Evolutionary conservation across 2,797 vertebrate species (phyloP), one percentile per base, ranked within the genome.

Genomic region (Sebastes cheni): DNA sequence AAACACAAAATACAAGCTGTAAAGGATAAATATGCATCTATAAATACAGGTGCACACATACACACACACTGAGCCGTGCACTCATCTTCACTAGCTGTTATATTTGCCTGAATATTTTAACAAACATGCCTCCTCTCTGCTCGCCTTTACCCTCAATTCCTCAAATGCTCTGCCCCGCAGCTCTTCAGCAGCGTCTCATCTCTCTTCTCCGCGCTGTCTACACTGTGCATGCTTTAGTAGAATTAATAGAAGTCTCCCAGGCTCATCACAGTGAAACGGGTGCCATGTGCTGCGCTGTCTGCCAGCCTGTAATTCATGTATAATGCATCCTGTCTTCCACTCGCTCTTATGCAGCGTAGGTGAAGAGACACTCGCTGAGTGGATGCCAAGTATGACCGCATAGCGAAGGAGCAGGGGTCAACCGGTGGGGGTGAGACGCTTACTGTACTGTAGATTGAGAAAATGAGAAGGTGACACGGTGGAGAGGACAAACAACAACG

Each of bases 231-330:
- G 88, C 87, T 90, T 90, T 91, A 83, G 88, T 62, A 67, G 88
- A 93, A 93, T 92, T 92, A 92, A 91, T 84, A 85, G 79, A 84
- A 87, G 71, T 81, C 89, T 91, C 91, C 71, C 67, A 46, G 89
- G 75, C 88, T 86, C 86, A 90, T 89, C 86, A 80, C 88, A 82
- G 83, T 62, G 55, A 88, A 84, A 85, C 76, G 80, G 79, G 86
- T 87, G 91, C 86, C 91, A 87, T 92, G 90, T 82, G 89, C 88
- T 56, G 76, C 3, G 80, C 87, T 87, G 83, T 86, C 88, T 91
- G 83, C 87, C 87, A 77, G 86, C 85, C 88, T 89, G 89, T 88
- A 89, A 85, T 88, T 92, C 89, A 94, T 94, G 91, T 91, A 90
- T 93, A 92, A 95, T 93, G 86, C 88, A 93, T 91, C 80, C 81